phyloP scores from a whole-genome alignment of 1,140 invertebrate species.

The Cataglyphis hispanica region DNA sequence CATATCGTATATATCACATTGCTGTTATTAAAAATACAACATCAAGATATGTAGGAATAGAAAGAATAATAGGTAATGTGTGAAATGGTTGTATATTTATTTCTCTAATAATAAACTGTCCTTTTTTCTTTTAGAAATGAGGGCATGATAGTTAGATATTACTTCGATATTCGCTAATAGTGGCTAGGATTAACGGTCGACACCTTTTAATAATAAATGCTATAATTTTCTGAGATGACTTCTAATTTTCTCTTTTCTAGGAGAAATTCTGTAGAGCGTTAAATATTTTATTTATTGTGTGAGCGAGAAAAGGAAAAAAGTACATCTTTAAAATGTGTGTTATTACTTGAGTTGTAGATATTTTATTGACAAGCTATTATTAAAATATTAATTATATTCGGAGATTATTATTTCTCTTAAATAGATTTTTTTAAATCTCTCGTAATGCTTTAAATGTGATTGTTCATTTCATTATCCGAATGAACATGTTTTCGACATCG shows the following conservation, averaged over 20 bases:
- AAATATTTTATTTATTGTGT: background rate
- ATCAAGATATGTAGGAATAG: background rate
- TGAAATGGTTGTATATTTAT: background rate
- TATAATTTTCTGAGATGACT: background rate
- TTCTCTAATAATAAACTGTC: slow-evolving; percentile 3
- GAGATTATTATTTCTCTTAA: background rate
- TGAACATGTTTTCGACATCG: slow-evolving; percentile 7
- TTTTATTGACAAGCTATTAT: background rate
- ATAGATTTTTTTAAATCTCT: background rate
- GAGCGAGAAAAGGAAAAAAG: background rate
- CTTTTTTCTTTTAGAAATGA: background rate
- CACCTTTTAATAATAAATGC: background rate
- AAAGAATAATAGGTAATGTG: background rate
- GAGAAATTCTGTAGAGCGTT: background rate
- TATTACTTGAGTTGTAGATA: background rate
- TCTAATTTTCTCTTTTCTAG: background rate
- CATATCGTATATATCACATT: background rate
- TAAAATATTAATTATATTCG: background rate
- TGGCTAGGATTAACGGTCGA: background rate
- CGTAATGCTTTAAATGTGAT: background rate
- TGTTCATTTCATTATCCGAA: slow-evolving; percentile 4
- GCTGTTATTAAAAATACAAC: background rate
- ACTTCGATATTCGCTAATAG: background rate
- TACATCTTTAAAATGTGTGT: background rate
- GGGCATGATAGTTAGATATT: background rate